A percentile compares a stretch with the other conserved stretches of the same genome.
Evolutionary conservation across 2,888 invertebrate species (phyloP).

Genomic region (Lagria hirta): DNA sequence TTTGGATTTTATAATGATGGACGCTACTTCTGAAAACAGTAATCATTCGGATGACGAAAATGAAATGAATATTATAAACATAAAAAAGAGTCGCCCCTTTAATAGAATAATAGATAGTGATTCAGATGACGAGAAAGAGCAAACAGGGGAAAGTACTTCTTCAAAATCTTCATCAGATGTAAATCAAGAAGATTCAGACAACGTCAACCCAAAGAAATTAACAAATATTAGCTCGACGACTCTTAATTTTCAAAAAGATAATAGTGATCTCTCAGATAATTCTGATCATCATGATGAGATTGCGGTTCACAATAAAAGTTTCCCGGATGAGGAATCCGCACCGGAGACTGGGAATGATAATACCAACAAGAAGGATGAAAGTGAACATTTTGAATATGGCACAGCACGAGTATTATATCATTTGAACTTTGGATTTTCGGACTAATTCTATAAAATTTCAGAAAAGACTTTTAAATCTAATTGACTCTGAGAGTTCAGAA

Average conservation of each 20-base stretch:
- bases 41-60: constrained; percentile 16
- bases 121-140: constrained; percentile 17
- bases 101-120: constrained; percentile 33
- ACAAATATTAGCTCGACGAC: too few species aligned
- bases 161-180: not conserved
- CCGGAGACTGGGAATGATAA: constrained; percentile 24
- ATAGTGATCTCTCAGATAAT: constrained; percentile 24
- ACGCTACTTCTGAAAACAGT: too few species aligned
- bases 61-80: constrained; percentile 15
- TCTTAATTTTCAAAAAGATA: constrained; percentile 20
- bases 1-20: too few species aligned
- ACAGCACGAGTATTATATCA: constrained; percentile 1
- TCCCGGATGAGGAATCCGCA: constrained; percentile 22
- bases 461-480: constrained; percentile 41
- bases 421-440: not conserved
- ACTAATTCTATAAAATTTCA: not conserved
- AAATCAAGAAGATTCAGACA: constrained; percentile 12
- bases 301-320: constrained; percentile 28
- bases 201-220: too few species aligned
- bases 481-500: constrained; percentile 62
- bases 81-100: constrained; percentile 10
- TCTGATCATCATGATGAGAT: constrained; percentile 12
- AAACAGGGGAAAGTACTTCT: too few species aligned
- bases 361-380: constrained; percentile 30
- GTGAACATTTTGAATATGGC: constrained; percentile 1